These are phyloP conservation scores for Amphiprion percula DNA, from an alignment of 2,113 vertebrate species.

Conservation along the genomic window DNA sequence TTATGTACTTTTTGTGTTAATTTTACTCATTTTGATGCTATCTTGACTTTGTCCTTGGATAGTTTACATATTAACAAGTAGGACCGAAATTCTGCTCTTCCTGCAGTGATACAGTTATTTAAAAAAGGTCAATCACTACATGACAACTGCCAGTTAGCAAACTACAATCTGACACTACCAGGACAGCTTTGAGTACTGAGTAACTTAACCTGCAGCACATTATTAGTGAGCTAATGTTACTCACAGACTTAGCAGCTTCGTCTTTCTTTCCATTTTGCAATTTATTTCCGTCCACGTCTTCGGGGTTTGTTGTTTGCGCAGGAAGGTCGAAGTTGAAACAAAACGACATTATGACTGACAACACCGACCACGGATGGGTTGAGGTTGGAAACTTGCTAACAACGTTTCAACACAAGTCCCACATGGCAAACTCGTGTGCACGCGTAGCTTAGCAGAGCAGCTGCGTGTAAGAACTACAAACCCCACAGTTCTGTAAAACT, in stretches of 20 bases:
- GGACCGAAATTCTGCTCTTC: too few relatives aligned
- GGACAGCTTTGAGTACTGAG: not conserved
- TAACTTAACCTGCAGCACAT: not conserved
- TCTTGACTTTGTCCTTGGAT: too few relatives aligned
- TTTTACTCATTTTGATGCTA: too few relatives aligned
- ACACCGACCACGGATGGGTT: not conserved
- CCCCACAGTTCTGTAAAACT: constrained; percentile 54
- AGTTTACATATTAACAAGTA: too few relatives aligned
- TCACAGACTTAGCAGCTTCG: constrained; percentile 57
- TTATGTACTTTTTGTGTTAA: too few relatives aligned
- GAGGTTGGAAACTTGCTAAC: not conserved
- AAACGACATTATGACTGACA: constrained; percentile 80
- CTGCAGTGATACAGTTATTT: too few relatives aligned
- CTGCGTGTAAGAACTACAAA: constrained; percentile 56
- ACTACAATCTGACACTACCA: too few relatives aligned
- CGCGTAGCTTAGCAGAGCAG: not conserved
- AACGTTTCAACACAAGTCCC: not conserved
- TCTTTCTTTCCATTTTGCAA: constrained; percentile 24
- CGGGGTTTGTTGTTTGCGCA: constrained; percentile 14
- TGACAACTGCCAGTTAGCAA: too few relatives aligned
- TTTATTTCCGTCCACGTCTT: constrained; percentile 11
- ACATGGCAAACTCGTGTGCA: constrained; percentile 33
- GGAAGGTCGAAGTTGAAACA: constrained; percentile 84
- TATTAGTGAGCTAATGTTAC: constrained; percentile 45
- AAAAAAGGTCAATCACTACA: too few relatives aligned